Percentiles rank a stretch among this genome's conserved stretches.
These are phyloP conservation scores for Calliopsis andreniformis DNA, from an alignment of 1,140 invertebrate species.

Conservation along the genomic window DNA sequence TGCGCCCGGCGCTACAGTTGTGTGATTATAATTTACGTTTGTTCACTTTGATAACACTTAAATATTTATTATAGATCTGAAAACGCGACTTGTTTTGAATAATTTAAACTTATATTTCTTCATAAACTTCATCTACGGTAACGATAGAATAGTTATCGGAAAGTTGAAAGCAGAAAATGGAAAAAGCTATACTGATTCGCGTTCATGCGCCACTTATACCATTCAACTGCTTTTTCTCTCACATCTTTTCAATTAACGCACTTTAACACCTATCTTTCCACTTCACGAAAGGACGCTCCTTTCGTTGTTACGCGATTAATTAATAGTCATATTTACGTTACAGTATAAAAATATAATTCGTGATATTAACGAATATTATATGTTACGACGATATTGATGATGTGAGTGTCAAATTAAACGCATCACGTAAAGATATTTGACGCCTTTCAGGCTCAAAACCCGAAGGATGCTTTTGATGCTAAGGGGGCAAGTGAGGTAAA, in stretches of 20 bases:
- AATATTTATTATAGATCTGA: slow-evolving; percentile 15
- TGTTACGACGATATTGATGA: slow-evolving; percentile 67
- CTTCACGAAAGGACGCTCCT: slow-evolving; percentile 17
- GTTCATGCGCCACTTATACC: slow-evolving; percentile 21
- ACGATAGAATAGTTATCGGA: slow-evolving; percentile 2
- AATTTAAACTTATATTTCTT: slow-evolving; percentile 18
- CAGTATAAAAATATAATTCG: slow-evolving; percentile 81
- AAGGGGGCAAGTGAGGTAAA: slow-evolving; percentile 78
- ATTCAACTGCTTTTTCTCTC: slow-evolving; percentile 28
- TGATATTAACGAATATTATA: slow-evolving; percentile 74
- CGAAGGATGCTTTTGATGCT: slow-evolving; percentile 68
- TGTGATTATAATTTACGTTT: slow-evolving; percentile 8
- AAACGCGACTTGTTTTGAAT: slow-evolving; percentile 7
- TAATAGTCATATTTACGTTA: slow-evolving; percentile 72
- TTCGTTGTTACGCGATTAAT: slow-evolving; percentile 43
- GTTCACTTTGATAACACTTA: slow-evolving; percentile 21
- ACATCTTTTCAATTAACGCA: slow-evolving; percentile 22
- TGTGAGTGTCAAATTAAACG: slow-evolving; percentile 49
- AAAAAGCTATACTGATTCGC: slow-evolving; percentile 43
- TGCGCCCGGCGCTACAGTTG: slow-evolving; percentile 21
- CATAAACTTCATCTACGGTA: slow-evolving; percentile 25
- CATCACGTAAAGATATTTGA: slow-evolving; percentile 54
- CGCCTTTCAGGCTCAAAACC: slow-evolving; percentile 52
- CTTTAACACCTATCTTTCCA: slow-evolving; percentile 19
- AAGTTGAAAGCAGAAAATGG: slow-evolving; percentile 52